Base-by-base conservation (phyloP, 2,797 vertebrate genomes). In the Acanthiza pusilla region DNA sequence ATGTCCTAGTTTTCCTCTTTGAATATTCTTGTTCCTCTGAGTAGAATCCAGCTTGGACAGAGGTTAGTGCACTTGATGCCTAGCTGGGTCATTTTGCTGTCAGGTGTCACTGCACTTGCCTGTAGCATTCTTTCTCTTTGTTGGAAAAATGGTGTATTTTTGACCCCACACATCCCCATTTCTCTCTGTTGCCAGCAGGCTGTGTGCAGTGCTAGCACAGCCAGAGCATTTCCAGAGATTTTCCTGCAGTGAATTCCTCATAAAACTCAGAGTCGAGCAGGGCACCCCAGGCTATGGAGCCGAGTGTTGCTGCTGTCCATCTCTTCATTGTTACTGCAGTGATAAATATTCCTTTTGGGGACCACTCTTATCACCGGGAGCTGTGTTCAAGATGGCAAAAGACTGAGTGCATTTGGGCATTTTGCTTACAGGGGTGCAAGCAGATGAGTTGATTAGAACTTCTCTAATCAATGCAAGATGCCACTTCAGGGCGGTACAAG, bases 71-170 rank as follows among this genome's bases (percentile, higher is more conserved):
- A 32, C 36, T 34, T 67, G 75, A 72, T 82, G 58, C 54, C 47
- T 87, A 51, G 15, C 65, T 89, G 43, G 75, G 84, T 93, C 47
- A 85, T 88, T 88, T 80, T 60, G 67, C 95, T 94, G 67, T 34
- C 73, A 81, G 63, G 27, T 94, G 42, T 48, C 74, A 79, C 70
- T 70, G 51, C 30, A 67, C 17, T 91, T 91, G 88, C 89, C 55
- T 70, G 11, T 88, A 87, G 72, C 45, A 18, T 92, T 84, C 29
- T 91, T 89, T 75, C 40, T 79, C 36, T 61, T 87, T 75, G 27
- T 60, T 89, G 51, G 45, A 32, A 81, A 85, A 86, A 81, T 63
- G 2, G 25, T 84, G 10, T 61, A 17, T 51, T 81, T 95, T 76
- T 92, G 76, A 88, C 48, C 32, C 78, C 62, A 38, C 50, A 75